A percentile compares a stretch with the other conserved stretches of the same genome.
Conservation (phyloP, 2,797 vertebrate genomes). For the Limnodromus scolopaceus region DNA sequence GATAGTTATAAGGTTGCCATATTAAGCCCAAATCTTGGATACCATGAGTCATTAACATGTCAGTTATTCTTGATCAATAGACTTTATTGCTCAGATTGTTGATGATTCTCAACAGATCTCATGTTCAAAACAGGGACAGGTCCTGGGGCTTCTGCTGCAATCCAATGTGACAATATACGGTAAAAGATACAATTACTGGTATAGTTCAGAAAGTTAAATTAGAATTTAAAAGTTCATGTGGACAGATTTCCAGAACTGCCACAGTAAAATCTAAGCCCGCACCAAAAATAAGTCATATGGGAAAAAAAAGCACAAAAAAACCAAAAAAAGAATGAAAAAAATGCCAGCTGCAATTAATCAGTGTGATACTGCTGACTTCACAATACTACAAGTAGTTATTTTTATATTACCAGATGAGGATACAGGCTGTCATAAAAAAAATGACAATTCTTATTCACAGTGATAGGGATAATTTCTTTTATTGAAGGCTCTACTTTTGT, state of each 20-base stretch:
- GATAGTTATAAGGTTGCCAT: not conserved
- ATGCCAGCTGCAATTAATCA: not conserved
- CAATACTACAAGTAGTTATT: not conserved
- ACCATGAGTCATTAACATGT: not conserved
- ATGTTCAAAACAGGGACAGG: not conserved
- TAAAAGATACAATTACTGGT: not conserved
- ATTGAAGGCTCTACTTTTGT: not conserved
- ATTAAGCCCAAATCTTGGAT: not conserved
- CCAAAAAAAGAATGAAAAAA: not conserved
- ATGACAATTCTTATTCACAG: not conserved
- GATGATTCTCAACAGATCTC: not conserved
- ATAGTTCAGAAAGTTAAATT: not conserved
- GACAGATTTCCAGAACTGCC: not conserved
- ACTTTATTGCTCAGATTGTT: not conserved
- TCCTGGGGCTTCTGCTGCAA: not conserved
- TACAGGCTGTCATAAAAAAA: not conserved
- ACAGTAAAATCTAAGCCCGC: not conserved
- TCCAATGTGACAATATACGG: not conserved
- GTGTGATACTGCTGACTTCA: conserved; percentile 2
- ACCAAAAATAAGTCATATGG: not conserved
- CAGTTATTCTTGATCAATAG: not conserved
- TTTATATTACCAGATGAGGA: conserved; percentile 1
- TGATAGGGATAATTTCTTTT: not conserved
- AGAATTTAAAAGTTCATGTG: not conserved
- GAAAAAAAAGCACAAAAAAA: not conserved